Percentiles rank a stretch among this genome's conserved stretches.
These are phyloP conservation scores for Porites divaricata DNA, from an alignment of 92 coral and sea anemone genomes.

Conservation along the genomic window DNA sequence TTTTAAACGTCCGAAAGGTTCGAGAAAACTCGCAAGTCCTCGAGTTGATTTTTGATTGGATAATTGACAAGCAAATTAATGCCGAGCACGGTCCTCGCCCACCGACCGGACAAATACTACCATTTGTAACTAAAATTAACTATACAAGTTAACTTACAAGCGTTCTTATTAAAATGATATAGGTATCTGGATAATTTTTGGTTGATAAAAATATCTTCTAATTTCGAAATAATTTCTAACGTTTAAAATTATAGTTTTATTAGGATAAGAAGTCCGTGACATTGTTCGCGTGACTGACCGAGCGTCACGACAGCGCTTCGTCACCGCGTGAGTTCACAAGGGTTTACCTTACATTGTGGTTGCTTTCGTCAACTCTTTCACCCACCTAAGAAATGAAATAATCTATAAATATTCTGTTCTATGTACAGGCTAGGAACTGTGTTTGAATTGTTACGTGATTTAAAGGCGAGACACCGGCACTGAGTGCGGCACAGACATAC, in stretches of 20 bases:
- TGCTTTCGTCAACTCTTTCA: slow-evolving; percentile 62
- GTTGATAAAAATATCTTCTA: neutral
- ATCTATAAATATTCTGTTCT: neutral
- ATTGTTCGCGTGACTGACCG: slow-evolving; percentile 12
- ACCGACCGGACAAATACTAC: neutral
- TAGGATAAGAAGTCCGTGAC: neutral
- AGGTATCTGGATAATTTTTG: neutral
- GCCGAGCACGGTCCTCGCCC: neutral
- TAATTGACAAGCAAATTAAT: neutral
- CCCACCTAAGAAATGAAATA: slow-evolving; percentile 45
- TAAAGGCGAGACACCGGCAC: too few relatives aligned
- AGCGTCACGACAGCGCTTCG: neutral
- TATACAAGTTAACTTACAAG: neutral
- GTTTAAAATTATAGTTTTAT: neutral
- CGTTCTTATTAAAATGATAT: neutral
- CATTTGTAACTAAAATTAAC: neutral
- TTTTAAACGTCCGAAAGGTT: neutral
- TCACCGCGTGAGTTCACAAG: neutral
- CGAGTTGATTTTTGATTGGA: neutral
- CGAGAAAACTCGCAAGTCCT: neutral
- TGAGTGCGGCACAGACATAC: too few relatives aligned
- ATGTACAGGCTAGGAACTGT: too few relatives aligned
- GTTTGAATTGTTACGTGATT: too few relatives aligned
- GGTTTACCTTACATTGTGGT: slow-evolving; percentile 27
- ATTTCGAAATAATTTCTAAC: neutral